These are phyloP conservation scores for Anastrepha ludens DNA, from an alignment of 1,140 invertebrate genomes.

Conservation along the genomic window DNA sequence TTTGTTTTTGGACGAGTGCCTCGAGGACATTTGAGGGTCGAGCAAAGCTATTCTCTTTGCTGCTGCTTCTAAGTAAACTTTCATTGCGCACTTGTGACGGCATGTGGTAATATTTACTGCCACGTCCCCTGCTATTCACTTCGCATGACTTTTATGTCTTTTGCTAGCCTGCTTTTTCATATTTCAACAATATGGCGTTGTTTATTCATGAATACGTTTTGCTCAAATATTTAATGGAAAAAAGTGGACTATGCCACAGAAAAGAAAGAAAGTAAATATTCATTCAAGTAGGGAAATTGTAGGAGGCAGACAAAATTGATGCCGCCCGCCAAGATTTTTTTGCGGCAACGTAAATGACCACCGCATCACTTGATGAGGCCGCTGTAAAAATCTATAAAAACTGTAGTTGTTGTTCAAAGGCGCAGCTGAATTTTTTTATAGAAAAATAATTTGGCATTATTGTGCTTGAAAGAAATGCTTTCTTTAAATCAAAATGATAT, in stretches of 20 bases:
- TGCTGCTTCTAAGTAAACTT: background rate
- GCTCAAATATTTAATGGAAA: conserved; percentile 32
- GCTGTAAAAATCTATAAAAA: too few relatives aligned
- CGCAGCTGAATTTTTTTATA: too few relatives aligned
- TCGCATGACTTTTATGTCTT: conserved; percentile 23
- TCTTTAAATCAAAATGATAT: too few relatives aligned
- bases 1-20: background rate
- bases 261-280: background rate
- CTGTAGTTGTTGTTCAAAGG: too few relatives aligned
- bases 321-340: background rate
- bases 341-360: background rate
- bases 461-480: too few relatives aligned
- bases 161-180: background rate
- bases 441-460: too few relatives aligned
- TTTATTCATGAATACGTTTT: conserved; percentile 24
- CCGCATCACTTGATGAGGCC: too few relatives aligned
- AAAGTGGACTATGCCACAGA: background rate
- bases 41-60: background rate
- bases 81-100: background rate
- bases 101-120: conserved; percentile 27
- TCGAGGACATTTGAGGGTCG: conserved; percentile 30
- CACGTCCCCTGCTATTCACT: background rate
- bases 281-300: background rate
- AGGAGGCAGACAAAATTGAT: background rate
- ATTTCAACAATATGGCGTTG: conserved; percentile 37